Evolutionary conservation across 64 coral and sea anemone genomes (phyloP).

Genomic region (Platygyra sinensis): DNA sequence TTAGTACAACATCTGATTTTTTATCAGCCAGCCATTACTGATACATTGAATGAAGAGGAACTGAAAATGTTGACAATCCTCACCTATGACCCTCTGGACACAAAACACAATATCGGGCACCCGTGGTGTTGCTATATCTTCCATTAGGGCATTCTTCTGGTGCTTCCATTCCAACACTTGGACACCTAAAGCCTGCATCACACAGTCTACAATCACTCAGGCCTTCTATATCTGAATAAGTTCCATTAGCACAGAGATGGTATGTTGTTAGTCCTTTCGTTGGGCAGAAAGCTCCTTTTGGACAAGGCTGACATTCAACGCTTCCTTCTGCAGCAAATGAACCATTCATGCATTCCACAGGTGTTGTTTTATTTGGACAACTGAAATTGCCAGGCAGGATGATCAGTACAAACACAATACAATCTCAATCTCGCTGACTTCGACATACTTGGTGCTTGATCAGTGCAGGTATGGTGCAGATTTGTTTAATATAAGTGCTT

Average conservation of each 20-base stretch:
- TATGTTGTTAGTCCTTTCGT: conserved; percentile 32
- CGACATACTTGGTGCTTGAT: background rate
- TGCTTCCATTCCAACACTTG: conserved; percentile 18
- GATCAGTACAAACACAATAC: too few species aligned
- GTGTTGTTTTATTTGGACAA: conserved; percentile 37
- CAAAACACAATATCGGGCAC: conserved; percentile 15
- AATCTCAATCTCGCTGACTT: too few species aligned
- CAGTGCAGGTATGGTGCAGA: background rate
- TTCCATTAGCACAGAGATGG: conserved; percentile 43
- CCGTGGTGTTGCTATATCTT: conserved; percentile 22
- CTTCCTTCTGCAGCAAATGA: conserved; percentile 39
- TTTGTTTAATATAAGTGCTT: background rate
- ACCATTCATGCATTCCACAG: conserved; percentile 20
- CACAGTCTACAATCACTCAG: conserved; percentile 35
- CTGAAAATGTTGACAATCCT: background rate
- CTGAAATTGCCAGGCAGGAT: background rate
- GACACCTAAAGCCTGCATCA: conserved; percentile 36
- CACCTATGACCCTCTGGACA: conserved; percentile 45
- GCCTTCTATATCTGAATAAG: conserved; percentile 11
- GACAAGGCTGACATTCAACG: conserved; percentile 10
- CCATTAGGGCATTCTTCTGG: conserved; percentile 9
- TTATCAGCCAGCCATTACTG: too few species aligned
- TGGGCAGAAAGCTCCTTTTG: conserved; percentile 60
- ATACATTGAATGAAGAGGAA: too few species aligned
- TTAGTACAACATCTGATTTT: too few species aligned